Base-by-base conservation (phyloP, 2,888 invertebrate species). In the Xylocampa areola region DNA sequence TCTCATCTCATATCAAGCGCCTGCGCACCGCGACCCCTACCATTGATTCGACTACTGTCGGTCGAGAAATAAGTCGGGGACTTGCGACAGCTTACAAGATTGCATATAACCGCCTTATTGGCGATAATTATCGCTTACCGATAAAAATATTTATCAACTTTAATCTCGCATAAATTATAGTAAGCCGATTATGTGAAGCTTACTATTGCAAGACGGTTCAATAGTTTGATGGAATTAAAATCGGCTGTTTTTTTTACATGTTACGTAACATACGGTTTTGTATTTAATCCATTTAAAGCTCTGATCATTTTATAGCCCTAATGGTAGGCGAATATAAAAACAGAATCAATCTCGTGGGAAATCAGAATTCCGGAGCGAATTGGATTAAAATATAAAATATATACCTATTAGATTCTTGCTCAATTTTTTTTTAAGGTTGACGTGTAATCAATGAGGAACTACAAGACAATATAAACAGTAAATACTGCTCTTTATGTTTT, bases 1-100 rank as follows among this genome's bases (percentile, higher is more conserved):
- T 83, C 78, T 80, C 80, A 78, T 79, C 77, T 80, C 69, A 52
- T 60, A 64, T 54, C 33, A 62, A 63, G 64, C 67, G 64, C 55
- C 36, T 30, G 36, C 63, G 61, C 63, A 57, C 62, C 29, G 63
- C 35, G 33, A 54, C 67, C 71, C 49, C 73, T 76, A 76, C 80
- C 32, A 77, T 47, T 49, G 52, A 29, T 11, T 29, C 47, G 29
- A 40, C 33, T 43, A 47, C 47, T 23, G 39, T 27, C 25, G 16
- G 32, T 44, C 27, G 19, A 37, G 47, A 51, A 64, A 10, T 55
- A 59, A 36, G 11, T 32, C n/a, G n/a, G n/a, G n/a, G n/a, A n/a
- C 32, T 39, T 48, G 41, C 37, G 36, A 37, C 50, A 57, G 27
- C 49, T 33, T 52, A 54, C 49, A 61, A 54, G 32, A 52, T 48